Percentiles rank a stretch among this genome's conserved stretches.
Evolutionary conservation across 1,140 invertebrate species (phyloP).

Genomic region (Meloidogyne floridensis): DNA sequence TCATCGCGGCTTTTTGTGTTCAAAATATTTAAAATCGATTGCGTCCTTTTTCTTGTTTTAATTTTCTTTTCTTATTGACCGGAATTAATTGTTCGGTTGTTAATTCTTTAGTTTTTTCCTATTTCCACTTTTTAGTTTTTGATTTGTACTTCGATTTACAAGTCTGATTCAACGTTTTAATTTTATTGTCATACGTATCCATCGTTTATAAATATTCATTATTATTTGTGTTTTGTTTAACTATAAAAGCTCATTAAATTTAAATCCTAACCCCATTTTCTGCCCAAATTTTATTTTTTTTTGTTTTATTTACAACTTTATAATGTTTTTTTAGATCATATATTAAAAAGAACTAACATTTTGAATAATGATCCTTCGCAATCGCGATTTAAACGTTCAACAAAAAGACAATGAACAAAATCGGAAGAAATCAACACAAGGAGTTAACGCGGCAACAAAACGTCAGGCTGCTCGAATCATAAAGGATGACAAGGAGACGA

Average conservation of each 20-base stretch:
- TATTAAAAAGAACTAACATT: conserved; percentile 7
- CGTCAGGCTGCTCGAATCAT: conserved; percentile 25
- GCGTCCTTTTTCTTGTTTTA: neutral
- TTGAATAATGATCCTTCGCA: conserved; percentile 32
- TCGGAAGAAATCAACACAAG: conserved; percentile 12
- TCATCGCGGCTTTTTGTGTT: neutral
- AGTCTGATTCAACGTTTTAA: too few species aligned
- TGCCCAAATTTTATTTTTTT: too few species aligned
- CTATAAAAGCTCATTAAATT: too few species aligned
- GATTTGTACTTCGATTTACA: neutral
- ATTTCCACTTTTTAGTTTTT: neutral
- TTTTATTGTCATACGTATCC: too few species aligned
- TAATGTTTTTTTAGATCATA: conserved; percentile 10
- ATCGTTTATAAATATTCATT: too few species aligned
- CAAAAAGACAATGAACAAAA: conserved; percentile 18
- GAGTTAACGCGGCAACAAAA: conserved; percentile 6
- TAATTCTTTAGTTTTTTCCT: too few species aligned
- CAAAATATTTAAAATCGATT: neutral
- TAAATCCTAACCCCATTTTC: too few species aligned
- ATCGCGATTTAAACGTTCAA: conserved; percentile 32
- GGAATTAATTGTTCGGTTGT: neutral
- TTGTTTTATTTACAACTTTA: too few species aligned
- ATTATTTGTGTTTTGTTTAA: too few species aligned
- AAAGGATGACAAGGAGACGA: neutral
- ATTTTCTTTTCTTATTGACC: neutral